A percentile compares a stretch with the other conserved stretches of the same genome.
Evolutionary conservation across 2,113 vertebrate genomes (phyloP).

Genomic region (Eptesicus fuscus): DNA sequence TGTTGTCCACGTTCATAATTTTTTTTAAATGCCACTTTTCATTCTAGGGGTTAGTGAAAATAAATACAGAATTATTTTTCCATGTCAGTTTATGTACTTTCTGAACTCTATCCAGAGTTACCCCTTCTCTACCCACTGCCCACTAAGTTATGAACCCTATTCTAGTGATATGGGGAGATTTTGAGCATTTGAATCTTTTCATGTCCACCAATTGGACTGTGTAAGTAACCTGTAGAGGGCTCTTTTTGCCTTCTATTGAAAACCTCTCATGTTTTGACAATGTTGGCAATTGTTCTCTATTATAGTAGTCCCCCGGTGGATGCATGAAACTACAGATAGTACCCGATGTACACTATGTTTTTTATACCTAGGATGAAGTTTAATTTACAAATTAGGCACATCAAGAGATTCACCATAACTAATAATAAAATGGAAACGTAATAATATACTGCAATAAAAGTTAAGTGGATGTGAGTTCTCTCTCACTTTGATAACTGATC

Average conservation of each 20-base stretch:
- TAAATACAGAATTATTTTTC: background rate
- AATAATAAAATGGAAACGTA: background rate
- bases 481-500: background rate
- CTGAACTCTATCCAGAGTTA: background rate
- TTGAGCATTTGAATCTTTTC: background rate
- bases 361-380: background rate
- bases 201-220: background rate
- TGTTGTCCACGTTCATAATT: background rate
- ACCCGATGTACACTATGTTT: background rate
- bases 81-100: background rate
- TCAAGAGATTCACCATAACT: background rate
- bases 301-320: background rate
- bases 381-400: background rate
- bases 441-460: background rate
- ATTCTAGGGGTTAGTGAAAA: background rate
- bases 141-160: background rate
- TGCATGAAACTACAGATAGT: background rate
- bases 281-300: background rate
- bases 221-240: background rate
- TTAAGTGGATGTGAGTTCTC: background rate
- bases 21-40: background rate
- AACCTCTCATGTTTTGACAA: background rate
- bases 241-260: slow-evolving; percentile 16
- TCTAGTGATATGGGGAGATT: background rate
- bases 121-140: accelerated